Conservation (phyloP, 1,140 invertebrate species). For the Zaprionus inermis region DNA sequence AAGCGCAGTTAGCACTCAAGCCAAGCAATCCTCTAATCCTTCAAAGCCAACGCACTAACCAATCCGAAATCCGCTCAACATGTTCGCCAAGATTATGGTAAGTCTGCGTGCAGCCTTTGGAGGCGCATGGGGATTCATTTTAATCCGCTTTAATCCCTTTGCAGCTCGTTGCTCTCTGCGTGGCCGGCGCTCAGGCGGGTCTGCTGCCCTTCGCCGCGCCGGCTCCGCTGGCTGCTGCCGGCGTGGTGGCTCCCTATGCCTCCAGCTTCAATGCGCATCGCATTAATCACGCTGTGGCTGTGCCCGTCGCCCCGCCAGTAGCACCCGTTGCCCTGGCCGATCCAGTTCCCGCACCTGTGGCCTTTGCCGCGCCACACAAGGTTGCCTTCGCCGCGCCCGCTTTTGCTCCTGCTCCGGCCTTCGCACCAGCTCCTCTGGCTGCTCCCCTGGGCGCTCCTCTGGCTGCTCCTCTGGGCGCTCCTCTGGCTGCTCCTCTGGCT, state of each 20-base stretch:
- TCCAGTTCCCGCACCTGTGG: slow-evolving; percentile 50
- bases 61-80: slow-evolving; percentile 55
- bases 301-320: slow-evolving; percentile 80
- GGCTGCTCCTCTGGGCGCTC: slow-evolving; percentile 27
- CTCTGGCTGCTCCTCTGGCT: slow-evolving; percentile 32
- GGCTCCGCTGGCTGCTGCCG: slow-evolving; percentile 62
- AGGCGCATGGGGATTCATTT: neutral
- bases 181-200: slow-evolving; percentile 77
- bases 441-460: slow-evolving; percentile 41
- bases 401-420: slow-evolving; percentile 65
- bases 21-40: slow-evolving; percentile 56
- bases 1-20: slow-evolving; percentile 56
- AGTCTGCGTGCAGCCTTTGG: slow-evolving; percentile 26
- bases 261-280: slow-evolving; percentile 86
- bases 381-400: slow-evolving; percentile 55
- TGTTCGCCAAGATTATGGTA: slow-evolving; percentile 77
- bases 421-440: slow-evolving; percentile 45
- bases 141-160: neutral
- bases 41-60: no score
- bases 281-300: slow-evolving; percentile 86
- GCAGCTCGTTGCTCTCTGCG: slow-evolving; percentile 69
- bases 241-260: slow-evolving; percentile 85
- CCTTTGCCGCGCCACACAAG: slow-evolving; percentile 53
- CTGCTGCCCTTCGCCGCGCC: slow-evolving; percentile 59
- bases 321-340: slow-evolving; percentile 69